Conservation (phyloP, 2,113 vertebrate species). For the Nycticorax nycticorax region DNA sequence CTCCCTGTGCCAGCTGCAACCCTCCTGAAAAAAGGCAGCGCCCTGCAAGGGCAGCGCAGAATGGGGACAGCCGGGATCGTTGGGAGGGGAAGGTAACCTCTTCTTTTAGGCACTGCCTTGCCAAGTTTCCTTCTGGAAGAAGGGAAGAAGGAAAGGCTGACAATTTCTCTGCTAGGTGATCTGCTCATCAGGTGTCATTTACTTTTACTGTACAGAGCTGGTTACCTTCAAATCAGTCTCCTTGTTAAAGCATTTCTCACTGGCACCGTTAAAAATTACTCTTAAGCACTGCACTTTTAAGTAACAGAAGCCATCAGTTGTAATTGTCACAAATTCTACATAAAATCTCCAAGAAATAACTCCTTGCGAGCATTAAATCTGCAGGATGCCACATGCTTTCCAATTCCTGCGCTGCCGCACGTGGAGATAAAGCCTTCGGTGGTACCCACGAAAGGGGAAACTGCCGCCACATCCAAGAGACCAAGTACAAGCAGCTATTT, state of each 20-base stretch:
- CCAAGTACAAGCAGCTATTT: not conserved
- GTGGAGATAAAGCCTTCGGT: not conserved
- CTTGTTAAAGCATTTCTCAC: not conserved
- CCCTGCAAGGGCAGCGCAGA: not conserved
- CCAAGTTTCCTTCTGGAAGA: not conserved
- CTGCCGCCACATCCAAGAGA: not conserved
- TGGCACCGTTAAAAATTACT: not conserved
- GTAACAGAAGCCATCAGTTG: not conserved
- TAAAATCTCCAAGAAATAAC: not conserved
- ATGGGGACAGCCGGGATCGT: rapidly evolving
- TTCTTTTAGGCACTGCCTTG: not conserved
- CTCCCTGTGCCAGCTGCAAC: not conserved
- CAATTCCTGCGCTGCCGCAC: not conserved
- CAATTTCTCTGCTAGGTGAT: not conserved
- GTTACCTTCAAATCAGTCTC: not conserved
- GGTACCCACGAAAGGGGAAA: not conserved
- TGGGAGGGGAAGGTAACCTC: not conserved
- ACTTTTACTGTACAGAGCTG: not conserved
- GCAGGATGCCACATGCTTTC: rapidly evolving
- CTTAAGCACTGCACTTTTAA: not conserved
- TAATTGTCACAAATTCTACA: not conserved
- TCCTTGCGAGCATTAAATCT: not conserved
- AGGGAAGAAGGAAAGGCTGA: not conserved
- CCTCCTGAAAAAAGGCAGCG: not conserved
- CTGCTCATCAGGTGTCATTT: not conserved